Evolutionary conservation across 1,140 invertebrate genomes (phyloP), one percentile per base, ranked within the genome.

Genomic region (Macrobrachium rosenbergii): DNA sequence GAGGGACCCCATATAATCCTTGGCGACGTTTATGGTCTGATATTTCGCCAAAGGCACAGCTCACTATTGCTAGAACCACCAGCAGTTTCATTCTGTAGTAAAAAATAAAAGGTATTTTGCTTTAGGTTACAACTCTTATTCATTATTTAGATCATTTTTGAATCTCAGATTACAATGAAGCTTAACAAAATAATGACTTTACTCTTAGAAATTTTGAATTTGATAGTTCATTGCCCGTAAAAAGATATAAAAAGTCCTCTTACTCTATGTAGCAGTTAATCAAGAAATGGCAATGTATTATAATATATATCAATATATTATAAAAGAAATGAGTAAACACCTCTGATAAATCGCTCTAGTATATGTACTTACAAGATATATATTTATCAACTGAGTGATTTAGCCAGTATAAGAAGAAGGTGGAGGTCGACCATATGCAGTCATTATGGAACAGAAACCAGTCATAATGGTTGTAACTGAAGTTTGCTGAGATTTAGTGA

Each of bases 381-480:
- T 10, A 14, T 72, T 21, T 43, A 62, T 23, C 12, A 37, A 82
- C n/a, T 5, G 19, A 58, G 16, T 73, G 28, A 52, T 79, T 82
- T 59, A 62, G 43, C 52, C 77, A 28, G 75, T 79, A 28, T 80
- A 83, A 28, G 82, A 63, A 23, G 59, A 43, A 19, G 77, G 69
- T 17, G 88, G 88, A 5, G 19, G 21, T 2, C 69, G 28, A 58
- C 84, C 83, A 60, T 88, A 84, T 63, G 80, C 83, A 64, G 82
- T 82, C 37, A 58, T 83, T n/a, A 75, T 21, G 59, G 23, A 76
- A 43, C 88, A 88, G 21, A 75, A 75, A 23, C 72, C 88, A 19
- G 88, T 88, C n/a, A 84, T 60, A 23, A 82, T 88, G 59, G 43
- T 59, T 16, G 83, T 82, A 60, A 84, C 82, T 21, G 82, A 80